These are phyloP conservation scores for Candidula unifasciata DNA, from an alignment of 2,888 invertebrate species.

Conservation along the genomic window DNA sequence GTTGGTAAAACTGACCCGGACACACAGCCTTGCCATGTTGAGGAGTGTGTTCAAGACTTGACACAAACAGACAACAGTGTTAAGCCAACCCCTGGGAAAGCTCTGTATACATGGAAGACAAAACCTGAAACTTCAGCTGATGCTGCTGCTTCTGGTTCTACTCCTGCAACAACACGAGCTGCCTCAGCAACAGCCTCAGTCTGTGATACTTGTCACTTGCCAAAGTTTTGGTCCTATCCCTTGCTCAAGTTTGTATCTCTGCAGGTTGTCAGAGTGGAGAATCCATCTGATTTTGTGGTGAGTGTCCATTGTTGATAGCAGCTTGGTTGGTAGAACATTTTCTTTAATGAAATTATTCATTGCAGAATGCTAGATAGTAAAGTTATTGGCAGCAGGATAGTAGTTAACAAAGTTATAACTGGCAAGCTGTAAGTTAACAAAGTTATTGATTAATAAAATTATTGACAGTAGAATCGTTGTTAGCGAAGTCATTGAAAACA, in stretches of 20 bases:
- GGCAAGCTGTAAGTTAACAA: too few species aligned
- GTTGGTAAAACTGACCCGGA: not conserved
- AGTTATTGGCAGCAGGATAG: too few species aligned
- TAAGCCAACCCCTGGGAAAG: not conserved
- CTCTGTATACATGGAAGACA: constrained; percentile 25
- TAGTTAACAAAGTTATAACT: too few species aligned
- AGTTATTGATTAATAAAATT: too few species aligned
- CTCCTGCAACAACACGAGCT: not conserved
- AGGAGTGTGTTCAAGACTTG: constrained; percentile 10
- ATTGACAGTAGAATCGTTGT: too few species aligned
- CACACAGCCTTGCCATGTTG: not conserved
- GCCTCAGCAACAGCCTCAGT: not conserved
- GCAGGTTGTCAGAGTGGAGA: constrained; percentile 34
- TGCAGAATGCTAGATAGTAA: too few species aligned
- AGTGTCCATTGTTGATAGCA: not conserved
- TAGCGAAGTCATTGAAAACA: too few species aligned
- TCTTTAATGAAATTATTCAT: too few species aligned
- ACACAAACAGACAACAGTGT: not conserved
- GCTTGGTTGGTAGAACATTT: too few species aligned
- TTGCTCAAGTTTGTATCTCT: constrained; percentile 19
- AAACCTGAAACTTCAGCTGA: not conserved
- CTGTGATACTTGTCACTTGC: constrained; percentile 24
- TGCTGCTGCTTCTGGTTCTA: not conserved
- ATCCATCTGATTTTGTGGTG: constrained; percentile 48
- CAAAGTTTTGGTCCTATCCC: constrained; percentile 30